Evolutionary conservation across 2,113 vertebrate genomes (phyloP).

Genomic region (Cephalopterus ornatus): DNA sequence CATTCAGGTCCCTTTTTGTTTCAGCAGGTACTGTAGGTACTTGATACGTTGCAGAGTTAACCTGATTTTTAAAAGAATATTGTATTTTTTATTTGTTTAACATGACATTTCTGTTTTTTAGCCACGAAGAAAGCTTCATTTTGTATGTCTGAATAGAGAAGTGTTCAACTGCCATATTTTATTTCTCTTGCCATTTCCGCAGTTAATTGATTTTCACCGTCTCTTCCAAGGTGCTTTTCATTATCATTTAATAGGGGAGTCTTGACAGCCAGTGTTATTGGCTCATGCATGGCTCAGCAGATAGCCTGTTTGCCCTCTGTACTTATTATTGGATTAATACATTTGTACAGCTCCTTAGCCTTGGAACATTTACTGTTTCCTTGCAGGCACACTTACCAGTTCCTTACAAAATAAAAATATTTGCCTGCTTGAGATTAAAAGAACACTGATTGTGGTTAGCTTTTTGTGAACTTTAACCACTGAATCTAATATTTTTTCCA

Average conservation of each 20-base stretch:
- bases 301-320: background rate
- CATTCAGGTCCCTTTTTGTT: background rate
- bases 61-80: background rate
- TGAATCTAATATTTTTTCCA: background rate
- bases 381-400: background rate
- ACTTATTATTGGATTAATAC: background rate
- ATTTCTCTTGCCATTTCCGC: background rate
- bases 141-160: background rate
- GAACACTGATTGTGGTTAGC: background rate
- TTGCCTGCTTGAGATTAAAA: background rate
- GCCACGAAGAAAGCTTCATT: background rate
- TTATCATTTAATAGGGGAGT: background rate
- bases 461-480: background rate
- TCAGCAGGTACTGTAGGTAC: background rate
- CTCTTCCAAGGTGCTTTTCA: slow-evolving; percentile 5
- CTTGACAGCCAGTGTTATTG: slow-evolving; percentile 11
- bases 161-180: background rate
- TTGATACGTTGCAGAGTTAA: background rate
- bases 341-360: background rate
- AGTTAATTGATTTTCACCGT: slow-evolving; percentile 12
- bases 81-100: background rate
- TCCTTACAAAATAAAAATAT: background rate
- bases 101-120: background rate
- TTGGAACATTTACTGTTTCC: background rate
- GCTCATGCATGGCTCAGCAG: background rate